A percentile compares a stretch with the other conserved stretches of the same genome.
Evolutionary conservation across 2,113 vertebrate species (phyloP).

Genomic region (Prionailurus bengalensis): DNA sequence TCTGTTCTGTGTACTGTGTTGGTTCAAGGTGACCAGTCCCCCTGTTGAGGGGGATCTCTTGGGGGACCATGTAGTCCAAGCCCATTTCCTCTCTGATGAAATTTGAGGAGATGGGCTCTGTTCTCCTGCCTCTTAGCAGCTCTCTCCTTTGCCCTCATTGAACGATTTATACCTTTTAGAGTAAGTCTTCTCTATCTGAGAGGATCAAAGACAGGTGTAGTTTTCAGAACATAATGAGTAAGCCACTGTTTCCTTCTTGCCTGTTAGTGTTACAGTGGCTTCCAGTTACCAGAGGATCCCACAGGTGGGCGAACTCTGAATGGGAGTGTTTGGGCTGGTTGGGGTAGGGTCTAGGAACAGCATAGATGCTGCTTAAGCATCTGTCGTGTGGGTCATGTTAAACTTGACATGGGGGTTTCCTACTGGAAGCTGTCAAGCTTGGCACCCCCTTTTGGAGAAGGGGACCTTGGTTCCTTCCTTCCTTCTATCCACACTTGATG

Average conservation of each 20-base stretch:
- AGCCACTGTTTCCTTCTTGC: too few relatives aligned
- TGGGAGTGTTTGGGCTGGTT: neutral
- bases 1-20: too few relatives aligned
- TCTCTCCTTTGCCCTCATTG: neutral
- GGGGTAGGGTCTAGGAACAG: conserved; percentile 2
- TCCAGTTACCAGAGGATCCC: neutral
- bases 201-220: neutral
- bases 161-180: neutral
- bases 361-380: conserved; percentile 81
- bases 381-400: conserved; percentile 58
- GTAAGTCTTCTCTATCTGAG: neutral
- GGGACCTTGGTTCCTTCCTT: conserved; percentile 89
- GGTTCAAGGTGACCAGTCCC: too few relatives aligned
- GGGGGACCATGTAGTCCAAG: too few relatives aligned
- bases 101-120: too few relatives aligned
- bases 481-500: conserved; percentile 86
- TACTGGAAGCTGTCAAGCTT: conserved; percentile 89
- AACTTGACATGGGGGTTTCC: conserved; percentile 88
- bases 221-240: neutral
- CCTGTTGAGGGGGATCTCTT: too few relatives aligned
- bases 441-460: conserved; percentile 90
- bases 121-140: too few relatives aligned
- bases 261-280: neutral
- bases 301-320: neutral
- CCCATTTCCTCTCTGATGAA: too few relatives aligned